Evolutionary conservation across 2,797 vertebrate species (phyloP).

Genomic region (Pseudomugil gertrudae): DNA sequence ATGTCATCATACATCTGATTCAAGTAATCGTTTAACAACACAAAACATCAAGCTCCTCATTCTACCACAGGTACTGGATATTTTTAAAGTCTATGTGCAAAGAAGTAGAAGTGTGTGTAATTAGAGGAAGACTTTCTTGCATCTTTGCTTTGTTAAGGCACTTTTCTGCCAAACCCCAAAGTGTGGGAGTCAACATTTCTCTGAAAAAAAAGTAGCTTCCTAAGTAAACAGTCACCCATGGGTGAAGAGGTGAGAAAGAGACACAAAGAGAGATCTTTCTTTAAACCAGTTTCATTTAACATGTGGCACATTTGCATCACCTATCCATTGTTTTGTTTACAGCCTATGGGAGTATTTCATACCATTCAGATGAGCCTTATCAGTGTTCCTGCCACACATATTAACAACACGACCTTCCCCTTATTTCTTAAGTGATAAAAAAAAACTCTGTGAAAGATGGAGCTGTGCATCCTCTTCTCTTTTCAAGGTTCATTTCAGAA

Average conservation of each 20-base stretch:
- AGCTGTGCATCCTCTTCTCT: neutral
- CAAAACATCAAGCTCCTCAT: neutral
- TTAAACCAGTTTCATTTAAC: neutral
- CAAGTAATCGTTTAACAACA: neutral
- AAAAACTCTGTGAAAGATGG: neutral
- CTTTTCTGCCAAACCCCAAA: neutral
- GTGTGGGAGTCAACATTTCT: constrained; percentile 2
- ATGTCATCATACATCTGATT: neutral
- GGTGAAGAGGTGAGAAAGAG: neutral
- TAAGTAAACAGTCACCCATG: neutral
- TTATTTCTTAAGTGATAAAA: neutral
- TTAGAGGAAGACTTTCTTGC: neutral
- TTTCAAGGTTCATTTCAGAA: neutral
- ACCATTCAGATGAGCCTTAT: neutral
- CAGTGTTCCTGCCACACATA: neutral
- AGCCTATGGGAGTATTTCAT: neutral
- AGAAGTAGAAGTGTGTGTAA: neutral
- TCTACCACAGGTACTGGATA: neutral
- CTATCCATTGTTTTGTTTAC: neutral
- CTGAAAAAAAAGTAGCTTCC: neutral
- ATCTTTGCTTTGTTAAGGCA: neutral
- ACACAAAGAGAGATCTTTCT: neutral
- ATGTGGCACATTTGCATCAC: neutral
- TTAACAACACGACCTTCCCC: neutral
- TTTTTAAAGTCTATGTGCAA: neutral